phyloP scores from a whole-genome alignment of 2,888 invertebrate species.

The Adelphocoris suturalis region DNA sequence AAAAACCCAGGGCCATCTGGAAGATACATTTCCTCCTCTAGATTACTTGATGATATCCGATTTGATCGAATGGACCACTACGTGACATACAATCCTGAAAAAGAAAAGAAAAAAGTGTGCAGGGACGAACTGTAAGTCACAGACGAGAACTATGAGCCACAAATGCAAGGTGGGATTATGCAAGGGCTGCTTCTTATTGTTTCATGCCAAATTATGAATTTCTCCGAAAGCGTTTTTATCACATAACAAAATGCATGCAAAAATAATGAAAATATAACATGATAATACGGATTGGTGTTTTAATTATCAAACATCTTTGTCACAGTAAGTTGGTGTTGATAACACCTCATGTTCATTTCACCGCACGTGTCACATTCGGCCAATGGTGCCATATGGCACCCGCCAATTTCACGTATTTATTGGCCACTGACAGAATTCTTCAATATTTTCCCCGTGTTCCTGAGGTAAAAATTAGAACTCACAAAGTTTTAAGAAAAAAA shows the following conservation, averaged over 20 bases:
- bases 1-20: constrained; percentile 46
- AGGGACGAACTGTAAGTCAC: background rate
- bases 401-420: background rate
- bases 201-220: background rate
- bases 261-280: too few relatives aligned
- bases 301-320: too few relatives aligned
- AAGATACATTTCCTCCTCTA: constrained; percentile 9
- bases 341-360: background rate
- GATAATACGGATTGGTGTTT: too few relatives aligned
- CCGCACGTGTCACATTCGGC: background rate
- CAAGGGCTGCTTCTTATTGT: background rate
- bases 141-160: background rate
- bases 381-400: background rate
- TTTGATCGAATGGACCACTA: background rate
- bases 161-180: constrained; percentile 2
- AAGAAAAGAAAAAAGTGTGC: background rate
- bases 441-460: constrained; percentile 3
- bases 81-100: background rate
- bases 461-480: background rate
- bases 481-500: background rate
- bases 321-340: background rate
- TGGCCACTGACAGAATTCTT: background rate
- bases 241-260: background rate
- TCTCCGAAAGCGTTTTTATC: too few relatives aligned
- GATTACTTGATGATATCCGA: background rate